Evolutionary conservation across 1,140 invertebrate species (phyloP).

Genomic region (Calephelis nemesis): DNA sequence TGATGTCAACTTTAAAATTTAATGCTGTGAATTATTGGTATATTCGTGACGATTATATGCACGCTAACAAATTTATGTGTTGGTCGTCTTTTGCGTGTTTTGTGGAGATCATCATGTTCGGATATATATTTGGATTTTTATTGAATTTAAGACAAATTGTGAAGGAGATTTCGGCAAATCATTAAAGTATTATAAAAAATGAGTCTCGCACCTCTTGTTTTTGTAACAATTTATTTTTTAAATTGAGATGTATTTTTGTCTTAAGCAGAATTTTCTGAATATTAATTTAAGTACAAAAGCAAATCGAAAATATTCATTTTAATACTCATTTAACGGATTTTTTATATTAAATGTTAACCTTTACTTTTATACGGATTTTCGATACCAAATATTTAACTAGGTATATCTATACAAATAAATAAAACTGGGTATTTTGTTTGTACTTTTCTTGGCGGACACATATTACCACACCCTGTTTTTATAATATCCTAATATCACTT

Average conservation of each 20-base stretch:
- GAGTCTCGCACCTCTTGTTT: background rate
- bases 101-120: conserved; percentile 58
- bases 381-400: too few species aligned
- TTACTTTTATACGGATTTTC: too few species aligned
- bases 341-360: too few species aligned
- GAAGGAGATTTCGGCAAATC: conserved; percentile 37
- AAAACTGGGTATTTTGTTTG: too few species aligned
- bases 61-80: conserved; percentile 73
- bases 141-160: conserved; percentile 57
- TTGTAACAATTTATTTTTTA: conserved; percentile 1
- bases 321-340: too few species aligned
- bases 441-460: too few species aligned
- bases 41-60: conserved; percentile 70
- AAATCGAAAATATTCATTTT: too few species aligned
- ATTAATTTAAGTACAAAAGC: background rate
- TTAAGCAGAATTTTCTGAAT: background rate
- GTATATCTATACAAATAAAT: too few species aligned
- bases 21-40: conserved; percentile 66
- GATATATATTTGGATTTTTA: conserved; percentile 66
- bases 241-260: background rate
- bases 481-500: too few species aligned
- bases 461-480: too few species aligned
- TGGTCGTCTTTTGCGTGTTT: conserved; percentile 58
- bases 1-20: conserved; percentile 78
- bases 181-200: conserved; percentile 9